Evolutionary conservation across 2,113 vertebrate genomes (phyloP).

Genomic region (Ibidorhyncha struthersii): DNA sequence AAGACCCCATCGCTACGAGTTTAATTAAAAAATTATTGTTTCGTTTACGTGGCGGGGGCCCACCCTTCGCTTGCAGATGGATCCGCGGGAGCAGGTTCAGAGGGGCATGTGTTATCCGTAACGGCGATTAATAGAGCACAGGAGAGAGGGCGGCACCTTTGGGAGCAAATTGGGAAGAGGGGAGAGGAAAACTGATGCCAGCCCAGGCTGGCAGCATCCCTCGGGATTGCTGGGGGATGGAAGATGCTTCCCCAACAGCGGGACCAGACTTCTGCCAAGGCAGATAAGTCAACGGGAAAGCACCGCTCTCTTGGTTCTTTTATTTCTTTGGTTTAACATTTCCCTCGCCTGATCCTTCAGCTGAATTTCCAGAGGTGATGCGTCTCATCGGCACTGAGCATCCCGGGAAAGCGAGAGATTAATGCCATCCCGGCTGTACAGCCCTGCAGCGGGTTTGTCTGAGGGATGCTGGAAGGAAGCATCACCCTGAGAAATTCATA

Average conservation of each 20-base stretch:
- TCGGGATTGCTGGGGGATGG: background rate
- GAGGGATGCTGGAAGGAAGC: background rate
- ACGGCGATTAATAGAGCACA: fast-evolving
- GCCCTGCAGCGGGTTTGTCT: fast-evolving
- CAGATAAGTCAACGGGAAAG: background rate
- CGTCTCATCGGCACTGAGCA: background rate
- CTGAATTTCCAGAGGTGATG: background rate
- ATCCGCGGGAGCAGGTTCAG: background rate
- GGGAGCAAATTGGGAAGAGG: background rate
- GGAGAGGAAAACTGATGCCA: background rate
- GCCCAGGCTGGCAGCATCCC: background rate
- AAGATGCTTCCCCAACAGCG: background rate
- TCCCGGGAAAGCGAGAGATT: background rate
- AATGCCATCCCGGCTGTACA: background rate
- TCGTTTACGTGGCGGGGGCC: background rate
- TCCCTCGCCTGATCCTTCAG: background rate
- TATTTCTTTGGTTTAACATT: slow-evolving; percentile 12
- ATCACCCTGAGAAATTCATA: background rate
- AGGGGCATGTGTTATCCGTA: background rate
- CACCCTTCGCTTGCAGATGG: background rate
- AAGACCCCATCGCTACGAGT: background rate
- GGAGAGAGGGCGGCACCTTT: background rate
- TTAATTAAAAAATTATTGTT: slow-evolving; percentile 43
- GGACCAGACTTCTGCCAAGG: background rate
- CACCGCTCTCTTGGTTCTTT: fast-evolving